Evolutionary conservation across 2,797 vertebrate genomes (phyloP).

Genomic region (Cirrhinus molitorella): DNA sequence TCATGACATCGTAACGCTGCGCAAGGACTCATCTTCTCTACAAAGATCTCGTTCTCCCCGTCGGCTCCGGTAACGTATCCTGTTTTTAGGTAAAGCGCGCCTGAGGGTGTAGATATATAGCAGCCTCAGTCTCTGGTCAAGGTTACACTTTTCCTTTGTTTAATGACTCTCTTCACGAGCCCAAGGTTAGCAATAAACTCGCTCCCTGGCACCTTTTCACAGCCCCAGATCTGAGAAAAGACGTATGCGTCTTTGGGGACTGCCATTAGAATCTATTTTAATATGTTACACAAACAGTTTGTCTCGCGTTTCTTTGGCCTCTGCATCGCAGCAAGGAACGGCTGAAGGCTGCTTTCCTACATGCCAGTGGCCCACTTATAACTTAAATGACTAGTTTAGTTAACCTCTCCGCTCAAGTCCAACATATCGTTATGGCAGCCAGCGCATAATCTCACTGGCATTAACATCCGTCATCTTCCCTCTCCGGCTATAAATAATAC

Average conservation of each 20-base stretch:
- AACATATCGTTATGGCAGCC: constrained; percentile 82
- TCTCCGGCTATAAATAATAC: constrained; percentile 82
- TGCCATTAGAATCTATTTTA: constrained; percentile 53
- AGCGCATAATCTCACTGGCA: constrained; percentile 83
- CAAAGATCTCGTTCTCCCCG: neutral
- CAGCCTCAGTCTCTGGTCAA: constrained; percentile 62
- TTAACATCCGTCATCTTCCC: constrained; percentile 86
- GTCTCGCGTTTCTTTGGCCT: constrained; percentile 39
- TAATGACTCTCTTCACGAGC: constrained; percentile 65
- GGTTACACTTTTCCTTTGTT: constrained; percentile 65
- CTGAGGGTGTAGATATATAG: constrained; percentile 58
- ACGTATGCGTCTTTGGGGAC: constrained; percentile 61
- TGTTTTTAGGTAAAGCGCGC: constrained; percentile 49
- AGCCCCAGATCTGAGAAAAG: constrained; percentile 55
- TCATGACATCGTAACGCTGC: constrained; percentile 65
- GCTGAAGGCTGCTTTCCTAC: constrained; percentile 62
- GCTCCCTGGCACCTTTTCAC: constrained; percentile 53
- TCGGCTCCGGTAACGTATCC: constrained; percentile 26
- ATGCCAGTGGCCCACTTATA: constrained; percentile 82
- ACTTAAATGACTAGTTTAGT: constrained; percentile 86
- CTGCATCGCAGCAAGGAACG: constrained; percentile 21
- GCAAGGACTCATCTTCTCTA: constrained; percentile 50
- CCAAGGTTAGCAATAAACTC: constrained; percentile 62
- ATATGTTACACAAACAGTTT: constrained; percentile 58
- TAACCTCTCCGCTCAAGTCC: constrained; percentile 82